Percentiles rank a stretch among this genome's conserved stretches.
These are phyloP conservation scores for Blera fallax DNA, from an alignment of 2,888 invertebrate genomes.

Conservation along the genomic window DNA sequence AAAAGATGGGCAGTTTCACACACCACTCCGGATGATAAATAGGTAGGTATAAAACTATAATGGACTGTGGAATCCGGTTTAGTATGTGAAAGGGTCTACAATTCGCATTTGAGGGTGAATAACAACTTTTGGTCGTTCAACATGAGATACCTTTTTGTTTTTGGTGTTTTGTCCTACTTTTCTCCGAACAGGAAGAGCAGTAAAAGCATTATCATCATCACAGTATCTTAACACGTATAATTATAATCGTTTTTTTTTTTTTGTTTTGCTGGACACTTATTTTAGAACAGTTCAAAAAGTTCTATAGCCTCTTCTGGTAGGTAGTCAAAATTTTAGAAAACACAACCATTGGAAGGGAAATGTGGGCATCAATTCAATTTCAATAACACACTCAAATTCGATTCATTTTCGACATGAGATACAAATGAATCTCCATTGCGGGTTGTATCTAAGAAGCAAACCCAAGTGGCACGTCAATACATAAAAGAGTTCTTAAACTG, in stretches of 20 bases:
- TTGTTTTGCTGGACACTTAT: not conserved
- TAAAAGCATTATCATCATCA: not conserved
- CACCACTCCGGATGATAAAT: not conserved
- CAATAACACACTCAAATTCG: too few relatives aligned
- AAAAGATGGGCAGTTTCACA: constrained; percentile 8
- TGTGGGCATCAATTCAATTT: too few relatives aligned
- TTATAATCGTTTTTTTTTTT: not conserved
- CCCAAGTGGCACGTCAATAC: constrained; percentile 13
- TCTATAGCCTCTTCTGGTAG: too few relatives aligned
- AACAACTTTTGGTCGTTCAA: not conserved
- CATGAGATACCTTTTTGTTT: not conserved
- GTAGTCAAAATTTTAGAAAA: too few relatives aligned
- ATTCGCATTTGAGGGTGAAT: not conserved
- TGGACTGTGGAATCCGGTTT: constrained; percentile 1
- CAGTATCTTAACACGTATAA: not conserved
- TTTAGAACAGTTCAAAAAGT: not conserved
- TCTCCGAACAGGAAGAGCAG: not conserved
- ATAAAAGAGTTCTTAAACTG: not conserved
- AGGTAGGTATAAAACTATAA: constrained; percentile 8
- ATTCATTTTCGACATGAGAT: too few relatives aligned
- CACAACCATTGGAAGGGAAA: too few relatives aligned
- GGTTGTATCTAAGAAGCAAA: too few relatives aligned
- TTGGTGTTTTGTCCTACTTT: not conserved
- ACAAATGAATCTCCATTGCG: too few relatives aligned
- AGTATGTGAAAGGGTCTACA: not conserved